These are phyloP conservation scores for Siderastrea siderea DNA, from an alignment of 92 coral and sea anemone genomes.

Conservation along the genomic window DNA sequence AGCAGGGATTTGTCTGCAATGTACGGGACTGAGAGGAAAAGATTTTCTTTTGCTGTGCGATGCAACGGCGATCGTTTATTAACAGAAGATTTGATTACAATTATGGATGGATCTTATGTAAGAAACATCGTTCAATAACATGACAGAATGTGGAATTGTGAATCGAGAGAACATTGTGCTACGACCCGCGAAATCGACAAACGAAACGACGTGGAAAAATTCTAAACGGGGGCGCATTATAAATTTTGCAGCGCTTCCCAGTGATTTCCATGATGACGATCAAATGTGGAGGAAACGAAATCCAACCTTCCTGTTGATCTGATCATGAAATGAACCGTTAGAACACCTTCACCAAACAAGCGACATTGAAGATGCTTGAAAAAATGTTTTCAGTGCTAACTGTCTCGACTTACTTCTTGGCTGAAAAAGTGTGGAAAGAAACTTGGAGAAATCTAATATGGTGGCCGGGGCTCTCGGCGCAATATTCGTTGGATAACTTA, in stretches of 20 bases:
- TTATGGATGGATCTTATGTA: not conserved
- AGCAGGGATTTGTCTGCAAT: not conserved
- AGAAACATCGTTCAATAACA: not conserved
- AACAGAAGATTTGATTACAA: not conserved
- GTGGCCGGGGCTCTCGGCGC: not conserved
- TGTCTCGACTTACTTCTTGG: too few species aligned
- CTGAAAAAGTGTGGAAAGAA: too few species aligned
- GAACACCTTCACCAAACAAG: too few species aligned
- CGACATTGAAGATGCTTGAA: too few species aligned
- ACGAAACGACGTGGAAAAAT: not conserved
- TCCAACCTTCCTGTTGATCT: too few species aligned
- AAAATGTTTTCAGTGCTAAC: too few species aligned
- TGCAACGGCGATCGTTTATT: not conserved
- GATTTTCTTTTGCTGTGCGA: not conserved
- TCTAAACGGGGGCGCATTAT: too few species aligned
- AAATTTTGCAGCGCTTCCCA: not conserved
- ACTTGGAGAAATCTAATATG: not conserved
- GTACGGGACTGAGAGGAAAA: not conserved
- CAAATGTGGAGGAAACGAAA: too few species aligned
- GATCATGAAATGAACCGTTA: too few species aligned
- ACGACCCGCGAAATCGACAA: not conserved
- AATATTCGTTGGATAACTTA: too few species aligned
- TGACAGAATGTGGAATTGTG: not conserved
- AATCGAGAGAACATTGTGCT: not conserved
- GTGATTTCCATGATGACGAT: not conserved